Conservation (phyloP, 2,888 invertebrate species). For the Acanthococcus lagerstroemiae region DNA sequence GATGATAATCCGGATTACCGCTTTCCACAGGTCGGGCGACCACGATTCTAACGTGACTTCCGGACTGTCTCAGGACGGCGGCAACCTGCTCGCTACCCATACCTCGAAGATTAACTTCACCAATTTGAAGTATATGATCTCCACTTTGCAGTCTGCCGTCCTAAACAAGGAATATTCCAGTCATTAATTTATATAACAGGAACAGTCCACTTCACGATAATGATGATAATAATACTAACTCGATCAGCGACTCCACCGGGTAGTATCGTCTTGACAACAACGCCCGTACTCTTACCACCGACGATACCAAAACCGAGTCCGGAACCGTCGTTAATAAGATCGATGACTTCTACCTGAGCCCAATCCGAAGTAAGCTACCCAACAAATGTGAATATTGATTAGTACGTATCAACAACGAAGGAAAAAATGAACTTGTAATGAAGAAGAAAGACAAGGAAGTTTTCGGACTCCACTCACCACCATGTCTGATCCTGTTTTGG, state of each 20-base stretch:
- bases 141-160: slow-evolving; percentile 92
- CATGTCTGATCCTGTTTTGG: slow-evolving; percentile 52
- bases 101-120: slow-evolving; percentile 87
- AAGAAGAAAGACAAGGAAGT: background rate
- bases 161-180: slow-evolving; percentile 51
- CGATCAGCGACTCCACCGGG: slow-evolving; percentile 96
- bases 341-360: slow-evolving; percentile 98
- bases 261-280: slow-evolving; percentile 97
- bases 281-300: slow-evolving; percentile 92
- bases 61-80: slow-evolving; percentile 86
- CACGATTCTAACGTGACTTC: slow-evolving; percentile 85
- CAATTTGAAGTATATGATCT: slow-evolving; percentile 94
- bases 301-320: slow-evolving; percentile 98
- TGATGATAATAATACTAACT: slow-evolving; percentile 50
- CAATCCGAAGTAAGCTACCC: slow-evolving; percentile 59
- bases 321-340: slow-evolving; percentile 93
- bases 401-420: background rate
- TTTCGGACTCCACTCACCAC: slow-evolving; percentile 45
- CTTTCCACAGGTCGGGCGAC: slow-evolving; percentile 81
- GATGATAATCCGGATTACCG: slow-evolving; percentile 36
- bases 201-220: too few species aligned
- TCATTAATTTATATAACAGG: too few species aligned
- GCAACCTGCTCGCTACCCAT: slow-evolving; percentile 97
- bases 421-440: background rate
- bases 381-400: too few species aligned